Conservation (phyloP, 1,140 invertebrate genomes). For the Antheraea mylitta region DNA sequence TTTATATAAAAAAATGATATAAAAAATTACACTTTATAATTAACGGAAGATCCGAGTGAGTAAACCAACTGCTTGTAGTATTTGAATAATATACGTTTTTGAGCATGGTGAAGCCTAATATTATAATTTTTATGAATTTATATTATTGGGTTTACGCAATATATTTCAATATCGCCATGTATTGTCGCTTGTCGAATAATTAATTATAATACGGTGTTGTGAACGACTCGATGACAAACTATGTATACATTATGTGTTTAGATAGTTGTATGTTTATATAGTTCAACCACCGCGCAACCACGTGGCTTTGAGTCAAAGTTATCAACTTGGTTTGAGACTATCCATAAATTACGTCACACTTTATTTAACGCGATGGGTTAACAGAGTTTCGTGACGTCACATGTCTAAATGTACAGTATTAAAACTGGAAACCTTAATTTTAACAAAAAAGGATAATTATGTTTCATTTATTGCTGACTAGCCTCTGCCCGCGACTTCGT, state of each 20-base stretch:
- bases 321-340: no score
- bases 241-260: conserved; percentile 49
- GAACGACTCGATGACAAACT: conserved; percentile 42
- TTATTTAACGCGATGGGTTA: no score
- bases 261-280: conserved; percentile 40
- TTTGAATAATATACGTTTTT: conserved; percentile 40
- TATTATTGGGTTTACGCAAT: conserved; percentile 49
- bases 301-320: conserved; percentile 15
- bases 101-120: conserved; percentile 60
- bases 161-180: conserved; percentile 53
- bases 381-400: no score
- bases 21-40: conserved; percentile 8
- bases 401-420: no score
- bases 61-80: conserved; percentile 71
- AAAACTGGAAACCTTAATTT: no score
- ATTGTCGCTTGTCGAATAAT: conserved; percentile 53
- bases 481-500: no score
- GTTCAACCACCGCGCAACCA: conserved; percentile 31
- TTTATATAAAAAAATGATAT: neutral
- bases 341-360: no score
- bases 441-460: no score
- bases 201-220: conserved; percentile 41
- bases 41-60: conserved; percentile 60
- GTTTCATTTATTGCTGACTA: no score
- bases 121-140: conserved; percentile 30